phyloP scores from a whole-genome alignment of 2,888 invertebrate genomes.

The Thysanoteuthis rhombus region DNA sequence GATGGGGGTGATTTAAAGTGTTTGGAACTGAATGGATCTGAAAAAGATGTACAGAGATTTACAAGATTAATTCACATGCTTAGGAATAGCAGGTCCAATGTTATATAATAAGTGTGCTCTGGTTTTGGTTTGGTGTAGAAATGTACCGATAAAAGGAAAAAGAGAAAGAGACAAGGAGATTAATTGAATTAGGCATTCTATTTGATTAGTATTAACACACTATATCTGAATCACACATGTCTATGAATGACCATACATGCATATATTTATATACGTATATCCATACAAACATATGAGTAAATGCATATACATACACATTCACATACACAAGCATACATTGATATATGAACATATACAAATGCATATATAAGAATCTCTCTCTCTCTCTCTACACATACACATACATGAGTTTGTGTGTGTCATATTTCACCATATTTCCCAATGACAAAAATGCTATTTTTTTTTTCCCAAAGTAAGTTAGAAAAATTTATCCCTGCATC shows the following conservation, averaged over 20 bases:
- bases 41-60: slow-evolving; percentile 12
- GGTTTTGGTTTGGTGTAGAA: neutral
- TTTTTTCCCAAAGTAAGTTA: no score
- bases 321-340: neutral
- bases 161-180: neutral
- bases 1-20: slow-evolving; percentile 12
- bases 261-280: neutral
- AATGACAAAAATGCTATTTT: no score
- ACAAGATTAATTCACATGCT: neutral
- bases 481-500: no score
- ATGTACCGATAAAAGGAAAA: neutral
- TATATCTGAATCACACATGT: neutral
- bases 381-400: no score
- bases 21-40: slow-evolving; percentile 12
- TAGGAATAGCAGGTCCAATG: neutral
- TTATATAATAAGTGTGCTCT: slow-evolving; percentile 12
- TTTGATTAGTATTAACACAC: neutral
- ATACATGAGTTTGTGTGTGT: no score
- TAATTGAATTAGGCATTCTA: neutral
- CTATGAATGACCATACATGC: neutral
- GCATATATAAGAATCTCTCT: neutral
- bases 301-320: neutral
- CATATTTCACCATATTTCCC: no score
- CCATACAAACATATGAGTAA: neutral
- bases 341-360: neutral